These are phyloP conservation scores for Petrocephalus sullivani DNA, from an alignment of 2,797 vertebrate genomes.

Conservation along the genomic window DNA sequence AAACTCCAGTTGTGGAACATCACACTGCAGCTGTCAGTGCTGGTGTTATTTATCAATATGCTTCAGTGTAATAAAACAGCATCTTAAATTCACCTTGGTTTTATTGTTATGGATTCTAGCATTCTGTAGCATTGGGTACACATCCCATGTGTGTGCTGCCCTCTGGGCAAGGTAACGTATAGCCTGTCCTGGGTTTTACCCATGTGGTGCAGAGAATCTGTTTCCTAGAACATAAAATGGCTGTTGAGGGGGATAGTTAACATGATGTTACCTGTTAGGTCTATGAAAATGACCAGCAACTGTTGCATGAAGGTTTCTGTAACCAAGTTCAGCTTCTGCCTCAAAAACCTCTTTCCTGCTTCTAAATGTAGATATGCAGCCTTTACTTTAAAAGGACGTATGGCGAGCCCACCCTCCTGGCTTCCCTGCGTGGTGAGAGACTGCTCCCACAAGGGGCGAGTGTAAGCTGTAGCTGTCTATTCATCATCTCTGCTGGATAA, in stretches of 20 bases:
- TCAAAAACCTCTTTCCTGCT: background rate
- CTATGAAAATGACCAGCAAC: background rate
- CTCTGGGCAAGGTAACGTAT: background rate
- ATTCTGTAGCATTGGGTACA: background rate
- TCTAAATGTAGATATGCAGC: background rate
- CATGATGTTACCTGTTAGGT: background rate
- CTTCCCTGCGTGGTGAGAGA: background rate
- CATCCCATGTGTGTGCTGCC: background rate
- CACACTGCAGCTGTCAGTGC: background rate
- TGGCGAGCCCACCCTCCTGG: background rate
- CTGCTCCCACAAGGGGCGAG: background rate
- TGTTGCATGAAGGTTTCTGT: background rate
- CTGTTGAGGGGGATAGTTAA: background rate
- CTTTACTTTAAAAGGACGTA: background rate
- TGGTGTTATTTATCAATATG: background rate
- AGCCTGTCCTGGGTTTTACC: background rate
- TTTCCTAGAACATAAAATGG: background rate
- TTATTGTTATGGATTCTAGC: background rate
- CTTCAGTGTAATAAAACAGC: background rate
- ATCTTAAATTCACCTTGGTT: background rate
- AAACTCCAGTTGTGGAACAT: background rate
- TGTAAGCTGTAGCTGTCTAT: background rate
- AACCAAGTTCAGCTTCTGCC: background rate
- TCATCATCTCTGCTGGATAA: background rate
- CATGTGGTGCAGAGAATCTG: background rate